Evolutionary conservation across 2,888 invertebrate genomes (phyloP), one percentile per base, ranked within the genome.

Genomic region (Xanthia togata): DNA sequence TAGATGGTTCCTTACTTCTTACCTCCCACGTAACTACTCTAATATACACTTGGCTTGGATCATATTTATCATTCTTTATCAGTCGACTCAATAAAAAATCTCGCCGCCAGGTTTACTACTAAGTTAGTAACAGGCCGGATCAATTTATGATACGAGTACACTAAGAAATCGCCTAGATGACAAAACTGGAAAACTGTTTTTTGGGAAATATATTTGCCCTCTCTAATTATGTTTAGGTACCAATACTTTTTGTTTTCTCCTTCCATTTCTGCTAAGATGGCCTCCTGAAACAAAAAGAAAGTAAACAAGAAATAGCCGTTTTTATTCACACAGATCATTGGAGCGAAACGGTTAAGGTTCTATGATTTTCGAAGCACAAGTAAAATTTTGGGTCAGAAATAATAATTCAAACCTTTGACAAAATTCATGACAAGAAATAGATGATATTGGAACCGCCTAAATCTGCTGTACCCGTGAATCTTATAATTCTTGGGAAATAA

Each of bases 371-470:
- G 76, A 78, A 79, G 78, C 89, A 83, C 82, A 87, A 88, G 80
- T 87, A 88, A 89, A 88, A 88, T 89, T 82, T 89, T 82, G 87
- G 87, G 80, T 80, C 78, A 62, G 44, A 70, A 72, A 84, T 80
- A 77, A 91, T 90, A 89, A 90, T 79, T 89, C 88, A 85, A 84
- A 82, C 84, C 85, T 88, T 86, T 86, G 84, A 80, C 87, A 86
- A 87, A 87, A 86, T 88, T 88, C 83, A 86, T 80, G 60, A 70
- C 74, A 78, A 76, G 79, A 83, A 84, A 85, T 78, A 71, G 73
- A 71, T 76, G 81, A 83, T 83, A 84, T 82, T 81, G 67, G 59
- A 26, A 55, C 67, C 20, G 44, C 55, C 59, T 73, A 23, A 62
- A 65, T 73, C 62, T 41, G 59, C 47, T 14, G 41, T 73, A 75